Base-by-base conservation (phyloP, 2,797 vertebrate genomes). In the Tenualosa ilisha region DNA sequence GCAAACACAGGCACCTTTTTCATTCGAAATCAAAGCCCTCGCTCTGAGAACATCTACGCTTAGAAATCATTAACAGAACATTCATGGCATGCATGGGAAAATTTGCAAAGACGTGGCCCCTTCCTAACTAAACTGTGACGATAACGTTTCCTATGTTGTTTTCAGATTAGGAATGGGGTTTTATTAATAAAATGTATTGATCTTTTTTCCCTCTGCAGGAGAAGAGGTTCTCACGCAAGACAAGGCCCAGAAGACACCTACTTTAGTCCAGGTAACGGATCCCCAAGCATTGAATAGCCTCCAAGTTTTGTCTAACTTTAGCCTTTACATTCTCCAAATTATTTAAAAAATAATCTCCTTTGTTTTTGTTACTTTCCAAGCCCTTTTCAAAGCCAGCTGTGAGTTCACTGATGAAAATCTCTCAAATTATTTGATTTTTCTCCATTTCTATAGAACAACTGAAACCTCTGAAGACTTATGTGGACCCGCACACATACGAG, bases 401-500 rank as follows among this genome's bases (percentile, higher is more conserved):
- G 8, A 24, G 22, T 63, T 9, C 9, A 12, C 50, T 51, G 5
- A 6, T 51, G 11, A 51, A 6, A 51, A 51, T 51, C 50, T 7
- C 50, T 51, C 50, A 0, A 12, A 51, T 51, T 2, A 9, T 51
- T 12, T 9, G 9, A 51, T 51, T 9, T 46, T 51, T 51, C 50
- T 51, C 8, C 50, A 13, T 37, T 65, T 40, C 88, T 85, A 17
- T 92, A 99, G 98, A 99, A 75, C 98, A 99, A 94, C 89, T 99
- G 88, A 99, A 99, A 91, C 98, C 98, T 54, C 93, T 99, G 88
- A 99, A 99, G 92, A 98, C 98, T 0, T 99, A 99, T 0, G 98
- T 99, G 87, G 98, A 99, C 88, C 98, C 98, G 0, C 98, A 99
- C 87, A 99, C 98, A 0, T 99, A 99, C 0, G 98, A 99, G 91